phyloP scores from a whole-genome alignment of 2,797 vertebrate genomes.

The Megalops cyprinoides region DNA sequence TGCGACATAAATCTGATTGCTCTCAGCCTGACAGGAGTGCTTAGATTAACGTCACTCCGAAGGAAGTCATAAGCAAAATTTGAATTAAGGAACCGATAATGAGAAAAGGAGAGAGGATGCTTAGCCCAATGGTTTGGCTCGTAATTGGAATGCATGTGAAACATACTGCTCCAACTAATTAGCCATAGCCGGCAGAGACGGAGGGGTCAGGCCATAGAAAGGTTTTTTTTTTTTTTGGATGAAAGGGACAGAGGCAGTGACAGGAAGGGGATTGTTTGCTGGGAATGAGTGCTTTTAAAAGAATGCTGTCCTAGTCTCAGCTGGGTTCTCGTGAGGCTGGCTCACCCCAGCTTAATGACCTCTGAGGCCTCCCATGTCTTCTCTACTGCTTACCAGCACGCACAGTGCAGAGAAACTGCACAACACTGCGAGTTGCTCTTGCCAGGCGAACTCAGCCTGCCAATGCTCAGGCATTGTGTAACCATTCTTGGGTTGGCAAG shows the following conservation, averaged over 20 bases:
- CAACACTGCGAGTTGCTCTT: background rate
- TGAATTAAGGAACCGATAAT: constrained; percentile 85
- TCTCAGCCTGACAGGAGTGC: constrained; percentile 81
- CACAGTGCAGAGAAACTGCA: background rate
- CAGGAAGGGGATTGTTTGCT: background rate
- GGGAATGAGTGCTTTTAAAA: background rate
- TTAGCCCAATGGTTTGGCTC: constrained; percentile 71
- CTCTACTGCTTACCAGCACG: background rate
- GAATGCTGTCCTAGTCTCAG: too few species aligned
- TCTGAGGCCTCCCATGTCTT: background rate
- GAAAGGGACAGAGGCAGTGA: constrained; percentile 38
- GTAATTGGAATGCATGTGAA: constrained; percentile 77
- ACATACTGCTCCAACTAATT: constrained; percentile 75
- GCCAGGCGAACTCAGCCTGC: background rate
- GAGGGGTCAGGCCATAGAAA: constrained; percentile 43
- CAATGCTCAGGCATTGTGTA: background rate
- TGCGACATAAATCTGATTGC: constrained; percentile 81
- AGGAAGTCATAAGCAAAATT: constrained; percentile 79
- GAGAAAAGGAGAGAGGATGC: constrained; percentile 81
- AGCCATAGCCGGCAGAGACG: constrained; percentile 59
- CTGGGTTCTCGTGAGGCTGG: too few species aligned
- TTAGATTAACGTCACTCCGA: constrained; percentile 80
- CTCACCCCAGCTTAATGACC: background rate
- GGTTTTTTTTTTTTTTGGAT: constrained; percentile 30
- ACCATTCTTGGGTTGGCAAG: background rate